Conservation (phyloP, 2,797 vertebrate species). For the Galago senegalensis region DNA sequence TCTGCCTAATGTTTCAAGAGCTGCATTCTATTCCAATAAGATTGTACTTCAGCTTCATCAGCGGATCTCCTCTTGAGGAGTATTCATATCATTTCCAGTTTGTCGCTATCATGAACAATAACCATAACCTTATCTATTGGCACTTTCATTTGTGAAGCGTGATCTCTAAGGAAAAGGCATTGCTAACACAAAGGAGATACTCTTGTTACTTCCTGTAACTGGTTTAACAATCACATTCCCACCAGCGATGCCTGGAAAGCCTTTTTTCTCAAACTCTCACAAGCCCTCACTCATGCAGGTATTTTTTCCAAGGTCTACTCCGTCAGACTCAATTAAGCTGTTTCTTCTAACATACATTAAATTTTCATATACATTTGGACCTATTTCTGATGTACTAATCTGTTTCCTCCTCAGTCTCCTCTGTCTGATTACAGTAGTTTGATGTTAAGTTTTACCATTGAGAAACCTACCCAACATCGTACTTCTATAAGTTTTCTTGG, state of each 20-base stretch:
- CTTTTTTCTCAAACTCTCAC: background rate
- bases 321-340: background rate
- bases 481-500: background rate
- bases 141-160: background rate
- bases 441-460: background rate
- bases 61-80: no score
- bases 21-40: background rate
- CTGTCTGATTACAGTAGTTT: background rate
- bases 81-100: background rate
- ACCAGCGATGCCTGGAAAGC: no score
- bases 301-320: background rate
- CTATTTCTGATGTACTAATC: background rate
- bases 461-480: background rate
- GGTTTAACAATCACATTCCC: background rate
- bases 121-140: background rate
- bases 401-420: background rate
- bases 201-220: background rate
- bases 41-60: no score
- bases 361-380: background rate
- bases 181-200: background rate
- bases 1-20: background rate
- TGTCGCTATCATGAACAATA: background rate
- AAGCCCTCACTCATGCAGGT: background rate
- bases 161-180: background rate
- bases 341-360: background rate